Percentiles rank a stretch among this genome's conserved stretches.
These are phyloP conservation scores for Cromileptes altivelis DNA, from an alignment of 2,113 vertebrate species.

Conservation along the genomic window DNA sequence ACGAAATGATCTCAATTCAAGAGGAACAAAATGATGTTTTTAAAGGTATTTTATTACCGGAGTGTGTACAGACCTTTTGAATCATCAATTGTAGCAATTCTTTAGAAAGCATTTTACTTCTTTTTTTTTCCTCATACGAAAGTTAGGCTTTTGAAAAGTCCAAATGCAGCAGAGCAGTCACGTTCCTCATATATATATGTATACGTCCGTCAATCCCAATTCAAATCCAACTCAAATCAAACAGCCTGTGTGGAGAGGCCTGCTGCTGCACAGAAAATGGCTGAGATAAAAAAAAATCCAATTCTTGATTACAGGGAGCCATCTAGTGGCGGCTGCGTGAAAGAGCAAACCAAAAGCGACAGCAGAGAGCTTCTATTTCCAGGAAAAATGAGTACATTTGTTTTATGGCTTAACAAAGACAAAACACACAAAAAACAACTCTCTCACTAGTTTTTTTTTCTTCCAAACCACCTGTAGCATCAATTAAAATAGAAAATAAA, in stretches of 20 bases:
- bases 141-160: conserved; percentile 75
- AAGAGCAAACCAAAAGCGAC: conserved; percentile 34
- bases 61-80: conserved; percentile 76
- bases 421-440: conserved; percentile 56
- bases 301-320: conserved; percentile 66
- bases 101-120: conserved; percentile 77
- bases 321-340: conserved; percentile 69
- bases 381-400: conserved; percentile 21
- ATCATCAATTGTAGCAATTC: conserved; percentile 75
- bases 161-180: conserved; percentile 71
- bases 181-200: conserved; percentile 34
- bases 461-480: conserved; percentile 47
- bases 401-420: conserved; percentile 70
- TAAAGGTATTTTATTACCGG: conserved; percentile 80
- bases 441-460: not conserved
- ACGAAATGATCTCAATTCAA: conserved; percentile 18
- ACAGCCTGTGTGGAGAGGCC: conserved; percentile 48
- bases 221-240: conserved; percentile 72
- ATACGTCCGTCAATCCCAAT: conserved; percentile 63
- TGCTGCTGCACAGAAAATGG: conserved; percentile 66
- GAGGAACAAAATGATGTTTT: conserved; percentile 9
- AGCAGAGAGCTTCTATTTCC: conserved; percentile 36
- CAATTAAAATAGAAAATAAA: conserved; percentile 71
- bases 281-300: conserved; percentile 43
- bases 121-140: conserved; percentile 74